phyloP scores from a whole-genome alignment of 2,888 invertebrate genomes.

The Andrena hattorfiana region DNA sequence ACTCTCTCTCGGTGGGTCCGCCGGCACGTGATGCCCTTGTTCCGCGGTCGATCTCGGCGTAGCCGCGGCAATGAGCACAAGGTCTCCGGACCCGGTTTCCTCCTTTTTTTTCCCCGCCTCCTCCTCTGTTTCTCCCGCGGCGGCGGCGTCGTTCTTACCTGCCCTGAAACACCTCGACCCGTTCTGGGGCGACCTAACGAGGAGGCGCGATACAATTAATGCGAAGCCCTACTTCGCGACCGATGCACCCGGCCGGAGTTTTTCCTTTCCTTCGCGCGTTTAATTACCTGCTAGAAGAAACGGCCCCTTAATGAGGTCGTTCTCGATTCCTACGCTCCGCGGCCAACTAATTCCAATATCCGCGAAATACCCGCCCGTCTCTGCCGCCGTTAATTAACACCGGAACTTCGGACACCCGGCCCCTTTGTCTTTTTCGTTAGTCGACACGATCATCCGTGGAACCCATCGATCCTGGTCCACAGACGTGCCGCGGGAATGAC shows the following conservation, averaged over 20 bases:
- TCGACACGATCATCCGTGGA: neutral
- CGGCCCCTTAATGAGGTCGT: constrained; percentile 63
- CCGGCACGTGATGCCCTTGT: constrained; percentile 50
- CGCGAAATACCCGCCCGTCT: constrained; percentile 25
- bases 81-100: constrained; percentile 68
- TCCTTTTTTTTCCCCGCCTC: constrained; percentile 33
- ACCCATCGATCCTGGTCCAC: neutral
- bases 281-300: constrained; percentile 69
- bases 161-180: constrained; percentile 71
- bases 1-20: constrained; percentile 54
- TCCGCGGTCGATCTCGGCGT: constrained; percentile 53
- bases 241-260: constrained; percentile 67
- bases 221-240: constrained; percentile 70
- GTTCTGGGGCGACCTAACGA: constrained; percentile 79
- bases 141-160: constrained; percentile 21
- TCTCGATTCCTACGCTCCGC: constrained; percentile 53
- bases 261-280: constrained; percentile 70
- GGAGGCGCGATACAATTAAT: constrained; percentile 77
- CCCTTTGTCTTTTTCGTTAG: neutral
- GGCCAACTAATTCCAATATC: constrained; percentile 49
- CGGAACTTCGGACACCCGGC: neutral
- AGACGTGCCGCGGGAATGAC: neutral
- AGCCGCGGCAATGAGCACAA: constrained; percentile 62
- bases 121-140: constrained; percentile 5
- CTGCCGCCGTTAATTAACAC: constrained; percentile 48